Evolutionary conservation across 92 coral and sea anemone genomes (phyloP), one percentile per base, ranked within the genome.

Genomic region (Zoanthus gigantus): DNA sequence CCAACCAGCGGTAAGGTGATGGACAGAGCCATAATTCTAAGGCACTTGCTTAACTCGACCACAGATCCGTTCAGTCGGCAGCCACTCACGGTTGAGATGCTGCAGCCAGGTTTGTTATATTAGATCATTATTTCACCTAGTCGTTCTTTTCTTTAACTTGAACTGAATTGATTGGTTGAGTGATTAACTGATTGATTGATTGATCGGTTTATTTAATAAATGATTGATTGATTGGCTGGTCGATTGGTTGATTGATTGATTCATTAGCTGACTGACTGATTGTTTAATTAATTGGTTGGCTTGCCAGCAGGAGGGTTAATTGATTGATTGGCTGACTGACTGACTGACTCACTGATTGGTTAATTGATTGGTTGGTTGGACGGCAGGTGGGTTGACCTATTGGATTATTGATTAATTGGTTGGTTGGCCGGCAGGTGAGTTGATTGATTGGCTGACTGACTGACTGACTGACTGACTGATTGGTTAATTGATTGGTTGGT

Each of bases 1-100:
- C 99, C 99, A 58, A 95, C 99, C 83, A 97, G 99, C 86, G 98
- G 98, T 37, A 97, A 93, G 76, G 89, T 97, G 73, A 97, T 97
- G 99, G 99, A 97, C 85, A 88, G 98, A 50, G 91, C 98, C 68
- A 93, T 95, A 54, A 97, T 97, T 79, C 93, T 92, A n/a, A 93
- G 99, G 45, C 99, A 97, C 89, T 83, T 97, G 56, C 90, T 97
- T 44, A 97, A 97, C 92, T 97, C 99, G 28, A 88, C 95, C 88
- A 97, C 98, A 56, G 99, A 97, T 71, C 99, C 99, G n/a, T 97
- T 97, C 76, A 97, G 92, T 83, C 93, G 99, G 84, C 93, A 93
- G 71, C 94, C 98, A 5, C 95, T 97, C 66, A 93, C 95, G 44
- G 88, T 88, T 61, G 97, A 95, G 53, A 95, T 95, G 99, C 94